Conservation (phyloP, 2,888 invertebrate genomes). For the Hypomecis atomaria region DNA sequence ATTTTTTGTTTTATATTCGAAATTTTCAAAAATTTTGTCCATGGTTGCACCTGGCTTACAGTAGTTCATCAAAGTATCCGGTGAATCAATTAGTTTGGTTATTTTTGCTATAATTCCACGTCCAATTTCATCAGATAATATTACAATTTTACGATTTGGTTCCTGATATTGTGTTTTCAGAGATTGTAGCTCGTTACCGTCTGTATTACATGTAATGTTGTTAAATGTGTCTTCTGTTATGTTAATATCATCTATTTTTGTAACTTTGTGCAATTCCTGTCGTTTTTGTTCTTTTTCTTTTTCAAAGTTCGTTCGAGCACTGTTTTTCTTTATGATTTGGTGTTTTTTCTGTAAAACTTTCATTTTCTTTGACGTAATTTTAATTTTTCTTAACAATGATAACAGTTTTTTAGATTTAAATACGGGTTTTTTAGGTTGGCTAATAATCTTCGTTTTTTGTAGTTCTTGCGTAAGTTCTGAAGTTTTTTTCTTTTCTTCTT, state of each 20-base stretch:
- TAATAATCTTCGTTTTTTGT: background rate
- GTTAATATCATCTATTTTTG: background rate
- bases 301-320: background rate
- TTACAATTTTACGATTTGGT: background rate
- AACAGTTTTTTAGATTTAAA: background rate
- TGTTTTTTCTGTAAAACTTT: background rate
- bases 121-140: conserved; percentile 10
- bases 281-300: background rate
- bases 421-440: background rate
- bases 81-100: background rate
- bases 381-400: background rate
- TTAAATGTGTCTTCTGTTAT: background rate
- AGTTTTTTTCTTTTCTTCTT: conserved; percentile 6
- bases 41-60: conserved; percentile 8
- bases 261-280: no score
- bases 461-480: background rate
- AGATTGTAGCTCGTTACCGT: background rate
- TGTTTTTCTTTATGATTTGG: background rate
- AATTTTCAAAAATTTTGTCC: conserved; percentile 6
- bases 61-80: background rate
- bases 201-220: background rate
- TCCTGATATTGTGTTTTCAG: background rate
- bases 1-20: conserved; percentile 4
- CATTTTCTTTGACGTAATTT: background rate
- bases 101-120: background rate